Percentiles rank a stretch among this genome's conserved stretches.
Conservation (phyloP, 1,140 invertebrate species). For the Lordiphosa collinella region DNA sequence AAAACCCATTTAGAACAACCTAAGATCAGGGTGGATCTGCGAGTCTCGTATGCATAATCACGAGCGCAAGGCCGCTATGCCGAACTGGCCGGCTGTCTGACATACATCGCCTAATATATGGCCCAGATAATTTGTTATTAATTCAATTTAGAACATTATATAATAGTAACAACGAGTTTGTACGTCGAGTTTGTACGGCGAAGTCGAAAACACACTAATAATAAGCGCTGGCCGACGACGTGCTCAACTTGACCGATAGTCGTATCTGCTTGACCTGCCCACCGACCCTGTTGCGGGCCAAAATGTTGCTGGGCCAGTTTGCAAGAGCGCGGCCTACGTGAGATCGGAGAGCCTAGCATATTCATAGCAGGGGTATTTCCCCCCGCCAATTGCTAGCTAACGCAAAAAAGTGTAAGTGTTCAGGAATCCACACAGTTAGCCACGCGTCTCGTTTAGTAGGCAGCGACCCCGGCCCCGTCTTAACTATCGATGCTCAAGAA, state of each 20-base stretch:
- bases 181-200: conserved; percentile 17
- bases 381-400: not conserved
- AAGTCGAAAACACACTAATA: conserved; percentile 11
- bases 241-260: conserved; percentile 63
- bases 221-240: conserved; percentile 22
- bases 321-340: conserved; percentile 41
- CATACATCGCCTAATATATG: conserved; percentile 51
- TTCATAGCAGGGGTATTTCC: conserved; percentile 10
- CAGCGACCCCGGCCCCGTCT: conserved; percentile 1
- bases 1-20: conserved; percentile 50
- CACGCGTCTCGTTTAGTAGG: not conserved
- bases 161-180: conserved; percentile 39
- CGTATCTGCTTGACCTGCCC: conserved; percentile 42
- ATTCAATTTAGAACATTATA: conserved; percentile 51
- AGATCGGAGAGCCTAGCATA: not conserved
- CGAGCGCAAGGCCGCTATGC: conserved; percentile 21
- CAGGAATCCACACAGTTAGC: not conserved
- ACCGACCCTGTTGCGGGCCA: conserved; percentile 24
- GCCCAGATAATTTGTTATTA: conserved; percentile 29
- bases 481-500: conserved; percentile 42
- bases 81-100: conserved; percentile 40
- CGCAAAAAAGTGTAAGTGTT: conserved; percentile 9
- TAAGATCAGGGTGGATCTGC: conserved; percentile 13
- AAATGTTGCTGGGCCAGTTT: conserved; percentile 17
- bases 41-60: conserved; percentile 19